phyloP scores from a whole-genome alignment of 2,797 vertebrate species.

The Lacerta bilineata region DNA sequence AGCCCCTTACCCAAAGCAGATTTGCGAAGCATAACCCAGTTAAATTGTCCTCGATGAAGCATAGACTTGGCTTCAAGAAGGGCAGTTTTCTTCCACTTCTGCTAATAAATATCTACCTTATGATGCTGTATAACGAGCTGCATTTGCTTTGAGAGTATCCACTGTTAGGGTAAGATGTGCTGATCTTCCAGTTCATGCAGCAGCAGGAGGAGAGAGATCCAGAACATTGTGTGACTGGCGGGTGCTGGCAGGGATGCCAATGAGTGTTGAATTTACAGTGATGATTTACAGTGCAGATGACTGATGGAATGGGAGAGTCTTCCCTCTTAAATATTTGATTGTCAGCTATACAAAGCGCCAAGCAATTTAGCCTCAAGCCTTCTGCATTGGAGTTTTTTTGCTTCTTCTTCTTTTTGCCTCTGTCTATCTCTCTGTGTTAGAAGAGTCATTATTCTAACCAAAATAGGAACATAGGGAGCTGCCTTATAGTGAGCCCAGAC shows the following conservation, averaged over 20 bases:
- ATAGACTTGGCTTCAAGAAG: neutral
- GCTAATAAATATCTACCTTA: neutral
- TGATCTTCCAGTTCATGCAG: neutral
- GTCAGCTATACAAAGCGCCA: conserved; percentile 21
- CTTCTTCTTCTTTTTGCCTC: neutral
- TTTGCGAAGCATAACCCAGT: neutral
- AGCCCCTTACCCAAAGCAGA: neutral
- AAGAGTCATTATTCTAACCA: neutral
- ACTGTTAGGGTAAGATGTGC: neutral
- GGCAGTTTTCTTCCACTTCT: neutral
- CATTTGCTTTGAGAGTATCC: neutral
- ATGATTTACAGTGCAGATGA: conserved; percentile 21
- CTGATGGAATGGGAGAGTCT: neutral
- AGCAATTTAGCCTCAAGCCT: conserved; percentile 19
- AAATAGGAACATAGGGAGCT: neutral
- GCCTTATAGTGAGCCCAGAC: neutral
- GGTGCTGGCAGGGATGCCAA: neutral
- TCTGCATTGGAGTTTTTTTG: neutral
- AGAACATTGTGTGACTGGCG: neutral
- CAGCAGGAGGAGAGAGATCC: neutral
- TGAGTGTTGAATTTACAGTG: neutral
- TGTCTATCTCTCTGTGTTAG: neutral
- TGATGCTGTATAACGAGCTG: neutral
- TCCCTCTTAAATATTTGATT: conserved; percentile 41
- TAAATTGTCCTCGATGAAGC: too few species aligned